Base-by-base conservation (phyloP, 2,888 invertebrate species). In the Lepeophtheirus nordmannii region DNA sequence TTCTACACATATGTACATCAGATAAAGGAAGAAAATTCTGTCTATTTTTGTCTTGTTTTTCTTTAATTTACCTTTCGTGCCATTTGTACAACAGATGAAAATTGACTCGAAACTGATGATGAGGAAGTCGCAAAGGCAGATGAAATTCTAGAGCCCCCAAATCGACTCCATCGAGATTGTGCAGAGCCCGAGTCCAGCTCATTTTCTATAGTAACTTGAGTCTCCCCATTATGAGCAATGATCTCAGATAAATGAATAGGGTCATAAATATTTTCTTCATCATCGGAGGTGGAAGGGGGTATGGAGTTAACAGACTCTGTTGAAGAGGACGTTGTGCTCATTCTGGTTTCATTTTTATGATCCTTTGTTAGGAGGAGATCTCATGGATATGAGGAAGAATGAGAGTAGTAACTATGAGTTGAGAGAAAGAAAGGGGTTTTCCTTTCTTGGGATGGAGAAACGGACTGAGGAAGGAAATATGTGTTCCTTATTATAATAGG, bases 281-380 rank as follows among this genome's bases (percentile, higher is more conserved):
- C 62, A 1, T 40, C 62, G 41, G 39, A 40, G n/a, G 38, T n/a
- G 17, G 62, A 62, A 10, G 23, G 40, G 17, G 62, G 62, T 10
- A 62, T 62, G 14, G 62, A 62, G 7, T 62, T 62, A 10, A 62
- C 17, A 40, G 62, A 62, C 40, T 62, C 39, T n/a, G 62, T 62
- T 17, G 62, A 62, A 10, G 39, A 17, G n/a, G 17, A 39, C 1
- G 62, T 40, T n/a, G 39, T 62, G 39, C 30, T 30, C 30, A 30
- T 30, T 30, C 30, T 30, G 30, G 7, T 2, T 30, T 30, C 30
- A 30, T 30, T 30, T 30, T 7, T 5, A 2, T 2, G 30, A 30
- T 30, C 30, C 30, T 30, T 30, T 30, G 30, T 30, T 30, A 2
- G 30, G 7, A 30, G 30, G 7, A 30, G 2, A 30, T 30, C 3